These are phyloP conservation scores for Drosophila teissieri DNA, from an alignment of 1,140 invertebrate species.

Conservation along the genomic window DNA sequence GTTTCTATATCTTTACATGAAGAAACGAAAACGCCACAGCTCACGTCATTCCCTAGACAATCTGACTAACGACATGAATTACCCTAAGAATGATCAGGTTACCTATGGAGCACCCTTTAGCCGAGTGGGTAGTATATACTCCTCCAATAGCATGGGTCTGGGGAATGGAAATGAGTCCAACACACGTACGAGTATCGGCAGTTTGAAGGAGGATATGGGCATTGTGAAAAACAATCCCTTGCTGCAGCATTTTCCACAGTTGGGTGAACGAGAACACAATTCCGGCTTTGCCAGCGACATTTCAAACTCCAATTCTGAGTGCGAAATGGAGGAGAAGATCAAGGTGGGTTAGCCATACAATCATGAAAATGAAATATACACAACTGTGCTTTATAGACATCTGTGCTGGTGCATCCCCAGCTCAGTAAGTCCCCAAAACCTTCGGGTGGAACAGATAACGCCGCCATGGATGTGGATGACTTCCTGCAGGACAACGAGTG, in stretches of 20 bases:
- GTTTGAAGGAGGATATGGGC: constrained; percentile 84
- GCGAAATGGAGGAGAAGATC: constrained; percentile 80
- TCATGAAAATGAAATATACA: neutral
- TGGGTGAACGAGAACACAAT: constrained; percentile 85
- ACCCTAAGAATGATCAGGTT: constrained; percentile 82
- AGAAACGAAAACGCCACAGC: constrained; percentile 85
- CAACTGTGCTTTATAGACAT: constrained; percentile 85
- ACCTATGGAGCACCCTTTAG: constrained; percentile 78
- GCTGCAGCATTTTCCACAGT: constrained; percentile 87
- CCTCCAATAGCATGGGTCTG: constrained; percentile 65
- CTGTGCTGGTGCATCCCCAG: constrained; percentile 89
- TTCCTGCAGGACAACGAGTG: constrained; percentile 86
- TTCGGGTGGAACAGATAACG: constrained; percentile 29
- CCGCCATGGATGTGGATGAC: constrained; percentile 46
- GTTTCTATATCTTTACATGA: constrained; percentile 91
- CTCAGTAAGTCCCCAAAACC: constrained; percentile 53
- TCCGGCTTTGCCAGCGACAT: constrained; percentile 84
- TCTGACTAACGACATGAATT: constrained; percentile 74
- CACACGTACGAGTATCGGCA: constrained; percentile 63
- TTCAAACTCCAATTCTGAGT: constrained; percentile 84
- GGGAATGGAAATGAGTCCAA: constrained; percentile 57
- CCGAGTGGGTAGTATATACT: constrained; percentile 74
- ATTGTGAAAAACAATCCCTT: constrained; percentile 92
- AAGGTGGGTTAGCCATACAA: constrained; percentile 39
- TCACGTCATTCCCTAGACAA: constrained; percentile 73